A percentile compares a stretch with the other conserved stretches of the same genome.
phyloP scores from a whole-genome alignment of 2,888 invertebrate species.

The Eustalomyia histrio region DNA sequence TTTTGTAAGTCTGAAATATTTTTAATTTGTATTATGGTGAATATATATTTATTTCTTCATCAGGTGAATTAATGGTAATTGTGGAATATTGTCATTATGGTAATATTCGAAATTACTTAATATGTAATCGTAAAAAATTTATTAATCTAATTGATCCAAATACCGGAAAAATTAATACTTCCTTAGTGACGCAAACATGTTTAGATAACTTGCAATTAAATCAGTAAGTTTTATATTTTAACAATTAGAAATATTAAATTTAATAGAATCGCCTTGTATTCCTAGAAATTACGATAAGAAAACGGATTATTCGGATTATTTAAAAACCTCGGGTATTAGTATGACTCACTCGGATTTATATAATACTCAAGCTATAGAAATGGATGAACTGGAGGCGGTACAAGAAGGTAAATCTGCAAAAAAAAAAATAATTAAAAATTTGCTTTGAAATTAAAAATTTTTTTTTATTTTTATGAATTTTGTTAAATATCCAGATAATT shows the following conservation, averaged over 20 bases:
- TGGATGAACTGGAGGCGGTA: conserved; percentile 76
- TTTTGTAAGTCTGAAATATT: no score
- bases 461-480: neutral
- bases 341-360: conserved; percentile 75
- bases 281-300: conserved; percentile 78
- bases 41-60: no score
- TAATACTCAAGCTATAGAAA: conserved; percentile 75
- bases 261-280: conserved; percentile 77
- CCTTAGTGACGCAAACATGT: conserved; percentile 80
- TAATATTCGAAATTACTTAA: conserved; percentile 92
- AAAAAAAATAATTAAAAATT: neutral
- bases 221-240: conserved; percentile 73
- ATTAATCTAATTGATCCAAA: conserved; percentile 88
- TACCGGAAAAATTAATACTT: conserved; percentile 86
- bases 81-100: conserved; percentile 97
- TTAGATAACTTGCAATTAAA: conserved; percentile 78
- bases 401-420: conserved; percentile 75
- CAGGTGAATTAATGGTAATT: conserved; percentile 93
- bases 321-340: conserved; percentile 75
- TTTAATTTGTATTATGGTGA: no score
- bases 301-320: conserved; percentile 76
- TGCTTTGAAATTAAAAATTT: no score
- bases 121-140: conserved; percentile 89
- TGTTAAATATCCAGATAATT: conserved; percentile 72
- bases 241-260: no score